Evolutionary conservation across 2,113 vertebrate genomes (phyloP).

Genomic region (Calidris pygmaea): DNA sequence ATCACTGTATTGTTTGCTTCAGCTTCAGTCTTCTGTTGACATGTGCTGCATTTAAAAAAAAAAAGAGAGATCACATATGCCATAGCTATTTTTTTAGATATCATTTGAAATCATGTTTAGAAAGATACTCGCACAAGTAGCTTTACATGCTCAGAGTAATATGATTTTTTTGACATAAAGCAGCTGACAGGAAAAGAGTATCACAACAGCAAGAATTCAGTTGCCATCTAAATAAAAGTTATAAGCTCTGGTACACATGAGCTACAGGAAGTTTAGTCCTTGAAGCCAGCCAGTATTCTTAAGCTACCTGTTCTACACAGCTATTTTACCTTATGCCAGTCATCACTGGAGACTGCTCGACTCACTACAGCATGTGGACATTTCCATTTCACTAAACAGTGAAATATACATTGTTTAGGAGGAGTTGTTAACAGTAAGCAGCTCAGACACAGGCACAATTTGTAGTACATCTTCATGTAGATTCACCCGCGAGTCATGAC

Average conservation of each 20-base stretch:
- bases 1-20: not conserved
- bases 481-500: not conserved
- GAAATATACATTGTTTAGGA: not conserved
- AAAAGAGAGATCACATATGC: not conserved
- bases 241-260: no score
- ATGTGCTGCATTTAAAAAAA: conserved; percentile 4
- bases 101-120: not conserved
- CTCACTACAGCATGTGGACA: not conserved
- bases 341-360: not conserved
- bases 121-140: not conserved
- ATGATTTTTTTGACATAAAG: not conserved
- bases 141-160: not conserved
- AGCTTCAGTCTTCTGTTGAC: conserved; percentile 31
- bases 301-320: not conserved
- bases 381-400: not conserved
- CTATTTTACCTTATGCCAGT: not conserved
- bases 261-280: not conserved
- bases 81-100: not conserved
- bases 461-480: not conserved
- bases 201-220: not conserved
- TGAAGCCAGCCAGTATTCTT: not conserved
- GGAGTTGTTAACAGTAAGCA: not conserved
- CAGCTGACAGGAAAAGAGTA: not conserved
- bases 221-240: not conserved
- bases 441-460: not conserved